These are phyloP conservation scores for Bembecia ichneumoniformis DNA, from an alignment of 2,888 invertebrate species.

Conservation along the genomic window DNA sequence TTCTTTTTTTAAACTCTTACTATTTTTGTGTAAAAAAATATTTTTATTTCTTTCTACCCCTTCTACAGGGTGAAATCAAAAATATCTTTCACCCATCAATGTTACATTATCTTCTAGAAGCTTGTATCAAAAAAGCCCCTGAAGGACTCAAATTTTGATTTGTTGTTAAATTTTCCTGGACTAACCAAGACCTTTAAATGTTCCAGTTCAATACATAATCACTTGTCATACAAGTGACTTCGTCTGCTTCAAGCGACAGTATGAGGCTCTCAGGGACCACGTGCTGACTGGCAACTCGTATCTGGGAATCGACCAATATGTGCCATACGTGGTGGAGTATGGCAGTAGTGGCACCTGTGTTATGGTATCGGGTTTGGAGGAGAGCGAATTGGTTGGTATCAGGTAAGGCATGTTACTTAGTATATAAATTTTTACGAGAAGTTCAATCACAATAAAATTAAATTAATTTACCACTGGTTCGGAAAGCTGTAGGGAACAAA, in stretches of 20 bases:
- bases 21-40: too few species aligned
- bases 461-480: not conserved
- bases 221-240: constrained; percentile 40
- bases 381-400: constrained; percentile 29
- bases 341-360: constrained; percentile 30
- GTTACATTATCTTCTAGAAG: too few species aligned
- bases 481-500: not conserved
- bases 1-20: too few species aligned
- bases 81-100: too few species aligned
- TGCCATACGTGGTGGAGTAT: constrained; percentile 29
- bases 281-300: constrained; percentile 27
- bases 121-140: too few species aligned
- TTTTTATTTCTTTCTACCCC: too few species aligned
- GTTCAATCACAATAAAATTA: not conserved
- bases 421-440: not conserved
- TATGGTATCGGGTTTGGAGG: constrained; percentile 29
- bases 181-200: too few species aligned
- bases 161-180: too few species aligned
- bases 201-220: constrained; percentile 34
- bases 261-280: constrained; percentile 27
- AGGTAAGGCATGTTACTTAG: constrained; percentile 17
- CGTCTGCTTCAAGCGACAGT: constrained; percentile 41
- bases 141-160: too few species aligned
- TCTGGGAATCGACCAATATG: constrained; percentile 21
- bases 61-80: too few species aligned